These are phyloP conservation scores for Corapipo altera DNA, from an alignment of 2,113 vertebrate genomes.

Conservation along the genomic window DNA sequence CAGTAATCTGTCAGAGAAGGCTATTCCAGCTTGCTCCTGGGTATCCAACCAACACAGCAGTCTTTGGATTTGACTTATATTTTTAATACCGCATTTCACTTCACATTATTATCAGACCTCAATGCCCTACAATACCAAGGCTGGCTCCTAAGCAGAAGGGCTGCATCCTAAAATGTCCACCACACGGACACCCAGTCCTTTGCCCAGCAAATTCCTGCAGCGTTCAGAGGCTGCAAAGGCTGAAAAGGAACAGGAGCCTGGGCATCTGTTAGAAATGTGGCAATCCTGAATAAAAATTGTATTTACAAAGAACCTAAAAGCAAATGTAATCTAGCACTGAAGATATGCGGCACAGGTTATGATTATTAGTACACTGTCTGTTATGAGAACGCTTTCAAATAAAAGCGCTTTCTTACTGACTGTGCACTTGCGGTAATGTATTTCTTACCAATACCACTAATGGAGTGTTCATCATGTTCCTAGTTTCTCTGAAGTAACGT, in stretches of 20 bases:
- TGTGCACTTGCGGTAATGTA: not conserved
- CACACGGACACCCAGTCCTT: not conserved
- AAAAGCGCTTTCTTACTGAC: not conserved
- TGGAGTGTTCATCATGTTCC: not conserved
- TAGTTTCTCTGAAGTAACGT: not conserved
- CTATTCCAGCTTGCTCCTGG: not conserved
- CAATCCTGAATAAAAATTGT: not conserved
- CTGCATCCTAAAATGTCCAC: not conserved
- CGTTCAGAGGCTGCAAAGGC: not conserved
- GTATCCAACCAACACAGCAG: not conserved
- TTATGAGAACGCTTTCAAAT: not conserved
- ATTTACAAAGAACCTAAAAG: not conserved
- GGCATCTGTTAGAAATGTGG: not conserved
- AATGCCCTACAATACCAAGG: not conserved
- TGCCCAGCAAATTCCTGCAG: not conserved
- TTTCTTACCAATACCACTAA: conserved; percentile 38
- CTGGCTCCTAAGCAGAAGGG: not conserved
- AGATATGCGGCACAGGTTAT: not conserved
- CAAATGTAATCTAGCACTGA: not conserved
- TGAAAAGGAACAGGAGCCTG: not conserved
- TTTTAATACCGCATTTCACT: conserved; percentile 17
- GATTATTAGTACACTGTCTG: not conserved
- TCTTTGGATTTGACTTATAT: not conserved
- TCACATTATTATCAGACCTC: not conserved
- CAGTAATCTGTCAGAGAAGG: not conserved